Evolutionary conservation across 2,888 invertebrate species (phyloP).

Genomic region (Agrochola lota): DNA sequence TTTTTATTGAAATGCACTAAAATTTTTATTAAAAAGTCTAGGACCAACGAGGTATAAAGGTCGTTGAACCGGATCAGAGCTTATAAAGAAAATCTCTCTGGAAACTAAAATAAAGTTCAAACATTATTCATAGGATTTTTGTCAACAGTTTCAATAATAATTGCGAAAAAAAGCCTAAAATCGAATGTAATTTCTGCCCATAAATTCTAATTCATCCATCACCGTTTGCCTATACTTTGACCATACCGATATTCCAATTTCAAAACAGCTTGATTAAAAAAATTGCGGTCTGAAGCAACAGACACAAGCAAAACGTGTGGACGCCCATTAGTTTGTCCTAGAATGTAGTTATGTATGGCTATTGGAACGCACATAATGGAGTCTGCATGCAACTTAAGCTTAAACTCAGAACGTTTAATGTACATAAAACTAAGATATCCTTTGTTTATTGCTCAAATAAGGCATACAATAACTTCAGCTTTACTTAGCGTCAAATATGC

Average conservation of each 20-base stretch:
- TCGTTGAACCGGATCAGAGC: background rate
- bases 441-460: slow-evolving; percentile 47
- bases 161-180: background rate
- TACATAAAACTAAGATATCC: slow-evolving; percentile 43
- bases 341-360: slow-evolving; percentile 12
- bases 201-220: background rate
- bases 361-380: slow-evolving; percentile 12
- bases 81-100: background rate
- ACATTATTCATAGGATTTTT: background rate
- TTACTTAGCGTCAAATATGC: slow-evolving; percentile 36
- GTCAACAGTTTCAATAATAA: background rate
- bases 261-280: background rate
- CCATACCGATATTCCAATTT: background rate
- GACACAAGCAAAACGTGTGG: background rate
- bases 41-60: background rate
- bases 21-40: background rate
- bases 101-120: background rate
- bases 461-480: slow-evolving; percentile 25
- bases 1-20: slow-evolving; percentile 23
- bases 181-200: no score
- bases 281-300: background rate
- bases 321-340: background rate
- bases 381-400: slow-evolving; percentile 4
- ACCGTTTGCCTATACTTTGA: background rate
- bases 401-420: slow-evolving; percentile 26